Percentiles rank a stretch among this genome's conserved stretches.
Conservation (phyloP, 2,113 vertebrate species). For the Stigmatopora nigra region DNA sequence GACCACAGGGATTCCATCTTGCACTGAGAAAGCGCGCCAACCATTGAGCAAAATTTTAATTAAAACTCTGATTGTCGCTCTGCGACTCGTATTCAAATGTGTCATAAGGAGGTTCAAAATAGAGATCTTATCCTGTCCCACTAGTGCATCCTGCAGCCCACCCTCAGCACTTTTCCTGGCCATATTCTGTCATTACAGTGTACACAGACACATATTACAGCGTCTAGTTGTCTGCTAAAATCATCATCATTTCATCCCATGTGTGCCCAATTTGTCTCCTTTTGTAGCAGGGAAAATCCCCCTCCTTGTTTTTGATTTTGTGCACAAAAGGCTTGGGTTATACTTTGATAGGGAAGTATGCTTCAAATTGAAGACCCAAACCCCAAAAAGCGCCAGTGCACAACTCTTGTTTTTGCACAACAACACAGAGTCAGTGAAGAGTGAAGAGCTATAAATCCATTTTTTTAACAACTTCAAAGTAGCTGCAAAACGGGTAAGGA, state of each 20-base stretch:
- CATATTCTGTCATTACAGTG: neutral
- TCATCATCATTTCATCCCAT: neutral
- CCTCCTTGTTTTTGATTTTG: neutral
- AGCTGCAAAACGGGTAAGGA: neutral
- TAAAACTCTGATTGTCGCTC: constrained; percentile 9
- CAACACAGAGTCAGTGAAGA: neutral
- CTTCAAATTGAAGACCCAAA: neutral
- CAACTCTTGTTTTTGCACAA: constrained; percentile 6
- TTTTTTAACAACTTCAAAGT: neutral
- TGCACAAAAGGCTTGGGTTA: neutral
- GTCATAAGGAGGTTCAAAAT: neutral
- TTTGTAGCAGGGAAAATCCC: neutral
- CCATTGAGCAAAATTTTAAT: constrained; percentile 2
- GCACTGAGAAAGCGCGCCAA: constrained; percentile 3
- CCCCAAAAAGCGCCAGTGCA: neutral
- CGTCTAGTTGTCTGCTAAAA: neutral
- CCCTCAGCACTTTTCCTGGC: neutral
- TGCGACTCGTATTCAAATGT: constrained; percentile 2
- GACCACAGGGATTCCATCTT: constrained; percentile 6
- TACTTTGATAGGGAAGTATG: neutral
- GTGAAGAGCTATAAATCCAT: neutral
- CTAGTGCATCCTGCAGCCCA: neutral
- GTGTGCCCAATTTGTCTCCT: constrained; percentile 5
- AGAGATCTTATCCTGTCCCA: neutral
- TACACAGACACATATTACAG: neutral